Evolutionary conservation across 2,113 vertebrate genomes (phyloP).

Genomic region (Platysteira castanea): DNA sequence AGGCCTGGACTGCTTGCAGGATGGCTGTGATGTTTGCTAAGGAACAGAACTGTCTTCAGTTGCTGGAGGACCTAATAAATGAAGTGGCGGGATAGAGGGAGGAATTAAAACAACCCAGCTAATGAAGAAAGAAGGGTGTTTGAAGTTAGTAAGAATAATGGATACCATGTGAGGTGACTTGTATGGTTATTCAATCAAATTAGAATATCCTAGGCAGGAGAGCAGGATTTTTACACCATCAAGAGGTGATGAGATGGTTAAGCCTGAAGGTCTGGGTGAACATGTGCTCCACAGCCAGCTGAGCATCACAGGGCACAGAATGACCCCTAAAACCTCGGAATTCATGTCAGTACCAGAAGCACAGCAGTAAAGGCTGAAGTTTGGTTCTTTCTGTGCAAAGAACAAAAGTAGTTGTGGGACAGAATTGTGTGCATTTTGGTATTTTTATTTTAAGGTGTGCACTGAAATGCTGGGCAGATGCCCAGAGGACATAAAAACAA

Average conservation of each 20-base stretch:
- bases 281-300: background rate
- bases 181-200: background rate
- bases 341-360: background rate
- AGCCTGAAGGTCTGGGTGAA: background rate
- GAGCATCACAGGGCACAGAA: background rate
- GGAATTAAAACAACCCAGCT: background rate
- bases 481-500: background rate
- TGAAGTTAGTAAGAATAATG: background rate
- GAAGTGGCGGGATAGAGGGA: background rate
- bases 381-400: background rate
- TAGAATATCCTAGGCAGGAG: background rate
- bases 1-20: background rate
- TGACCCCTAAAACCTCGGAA: background rate
- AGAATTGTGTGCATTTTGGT: background rate
- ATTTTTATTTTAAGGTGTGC: background rate
- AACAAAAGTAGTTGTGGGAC: background rate
- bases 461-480: background rate
- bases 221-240: background rate
- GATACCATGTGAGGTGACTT: background rate
- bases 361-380: background rate
- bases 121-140: background rate
- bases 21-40: background rate
- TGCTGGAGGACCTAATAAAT: background rate
- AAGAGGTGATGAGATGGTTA: background rate
- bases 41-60: background rate